phyloP scores from a whole-genome alignment of 1,140 invertebrate genomes.

The Bombus pyrosoma region DNA sequence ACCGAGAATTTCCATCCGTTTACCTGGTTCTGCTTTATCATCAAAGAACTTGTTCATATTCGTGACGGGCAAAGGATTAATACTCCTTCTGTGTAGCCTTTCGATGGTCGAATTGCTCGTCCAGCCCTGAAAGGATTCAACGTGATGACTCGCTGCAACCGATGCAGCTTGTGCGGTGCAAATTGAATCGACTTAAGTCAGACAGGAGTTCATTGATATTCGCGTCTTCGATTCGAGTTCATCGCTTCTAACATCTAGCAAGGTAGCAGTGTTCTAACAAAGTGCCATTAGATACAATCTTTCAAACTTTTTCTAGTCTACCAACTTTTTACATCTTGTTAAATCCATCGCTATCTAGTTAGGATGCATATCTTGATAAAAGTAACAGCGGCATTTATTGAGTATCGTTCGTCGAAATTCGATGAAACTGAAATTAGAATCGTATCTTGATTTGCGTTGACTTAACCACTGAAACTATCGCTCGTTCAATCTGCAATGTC shows the following conservation, averaged over 20 bases:
- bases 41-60: slow-evolving; percentile 72
- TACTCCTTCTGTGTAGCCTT: slow-evolving; percentile 55
- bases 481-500: not conserved
- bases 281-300: not conserved
- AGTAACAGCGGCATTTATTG: not conserved
- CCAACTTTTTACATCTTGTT: not conserved
- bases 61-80: slow-evolving; percentile 57
- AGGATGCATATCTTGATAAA: not conserved
- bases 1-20: slow-evolving; percentile 24
- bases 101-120: slow-evolving; percentile 69
- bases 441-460: not conserved
- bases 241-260: slow-evolving; percentile 1
- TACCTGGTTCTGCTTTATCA: slow-evolving; percentile 63
- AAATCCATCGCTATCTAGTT: not conserved
- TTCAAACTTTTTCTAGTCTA: not conserved
- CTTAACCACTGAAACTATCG: not conserved
- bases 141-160: not conserved
- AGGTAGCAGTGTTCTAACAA: not conserved
- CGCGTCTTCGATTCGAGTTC: not conserved
- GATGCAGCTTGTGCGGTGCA: not conserved
- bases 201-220: not conserved
- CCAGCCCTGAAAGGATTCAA: slow-evolving; percentile 71
- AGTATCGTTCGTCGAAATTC: not conserved
- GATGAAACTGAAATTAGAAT: slow-evolving; percentile 14
- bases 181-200: not conserved